phyloP scores from a whole-genome alignment of 2,888 invertebrate species.

The Ochropleura leucogaster region DNA sequence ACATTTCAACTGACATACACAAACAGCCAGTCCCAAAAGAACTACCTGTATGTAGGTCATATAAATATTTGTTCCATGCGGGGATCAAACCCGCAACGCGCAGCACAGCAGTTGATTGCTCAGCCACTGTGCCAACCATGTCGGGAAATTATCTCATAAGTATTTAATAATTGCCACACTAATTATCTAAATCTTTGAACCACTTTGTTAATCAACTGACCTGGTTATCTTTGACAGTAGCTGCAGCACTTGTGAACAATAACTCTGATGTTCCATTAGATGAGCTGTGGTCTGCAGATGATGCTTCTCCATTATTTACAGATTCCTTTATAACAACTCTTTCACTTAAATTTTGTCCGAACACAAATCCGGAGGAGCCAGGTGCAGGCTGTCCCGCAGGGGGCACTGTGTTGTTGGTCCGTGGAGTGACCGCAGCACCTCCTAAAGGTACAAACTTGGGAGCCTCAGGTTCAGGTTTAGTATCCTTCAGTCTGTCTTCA shows the following conservation, averaged over 20 bases:
- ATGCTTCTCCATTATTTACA: constrained; percentile 87
- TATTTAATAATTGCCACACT: constrained; percentile 13
- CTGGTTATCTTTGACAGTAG: constrained; percentile 88
- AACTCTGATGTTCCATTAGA: constrained; percentile 92
- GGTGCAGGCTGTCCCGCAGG: constrained; percentile 78
- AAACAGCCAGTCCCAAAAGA: too few relatives aligned
- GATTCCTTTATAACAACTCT: constrained; percentile 93
- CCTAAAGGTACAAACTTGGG: constrained; percentile 88
- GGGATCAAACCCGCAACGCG: too few relatives aligned
- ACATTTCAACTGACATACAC: too few relatives aligned
- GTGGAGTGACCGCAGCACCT: constrained; percentile 78
- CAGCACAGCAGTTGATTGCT: too few relatives aligned
- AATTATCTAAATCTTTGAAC: constrained; percentile 15
- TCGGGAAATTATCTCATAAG: neutral
- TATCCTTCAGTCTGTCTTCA: constrained; percentile 78
- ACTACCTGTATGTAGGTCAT: too few relatives aligned
- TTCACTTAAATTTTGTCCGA: constrained; percentile 97
- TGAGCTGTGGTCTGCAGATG: constrained; percentile 81
- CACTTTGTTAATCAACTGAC: constrained; percentile 64
- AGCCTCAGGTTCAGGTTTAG: constrained; percentile 77
- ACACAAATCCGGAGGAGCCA: constrained; percentile 93
- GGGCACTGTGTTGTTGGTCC: constrained; percentile 89
- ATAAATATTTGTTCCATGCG: too few relatives aligned
- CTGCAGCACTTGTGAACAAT: constrained; percentile 94
- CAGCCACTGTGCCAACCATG: too few relatives aligned